phyloP scores from a whole-genome alignment of 64 coral and sea anemone genomes.

The Pachyseris speciosa region DNA sequence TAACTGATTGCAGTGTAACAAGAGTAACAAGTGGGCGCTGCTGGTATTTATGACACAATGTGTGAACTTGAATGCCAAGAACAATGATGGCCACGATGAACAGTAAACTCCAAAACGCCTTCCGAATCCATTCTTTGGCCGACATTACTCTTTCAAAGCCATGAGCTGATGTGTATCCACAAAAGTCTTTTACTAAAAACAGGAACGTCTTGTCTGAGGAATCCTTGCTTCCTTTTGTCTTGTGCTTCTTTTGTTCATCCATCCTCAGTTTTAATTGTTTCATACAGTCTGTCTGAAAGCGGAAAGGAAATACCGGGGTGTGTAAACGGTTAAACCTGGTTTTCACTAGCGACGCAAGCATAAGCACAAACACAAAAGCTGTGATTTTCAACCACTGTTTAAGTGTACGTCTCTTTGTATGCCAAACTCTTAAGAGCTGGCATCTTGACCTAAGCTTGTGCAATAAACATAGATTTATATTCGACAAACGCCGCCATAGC shows the following conservation, averaged over 20 bases:
- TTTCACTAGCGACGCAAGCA: too few relatives aligned
- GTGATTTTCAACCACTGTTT: too few relatives aligned
- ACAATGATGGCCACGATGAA: constrained; percentile 13
- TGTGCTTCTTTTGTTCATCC: not conserved
- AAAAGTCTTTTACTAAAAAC: constrained; percentile 5
- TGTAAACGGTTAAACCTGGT: too few relatives aligned
- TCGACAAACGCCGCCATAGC: too few relatives aligned
- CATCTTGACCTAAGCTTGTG: too few relatives aligned
- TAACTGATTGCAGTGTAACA: constrained; percentile 16
- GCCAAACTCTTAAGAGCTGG: too few relatives aligned
- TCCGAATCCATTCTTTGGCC: constrained; percentile 7
- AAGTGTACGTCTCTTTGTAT: too few relatives aligned
- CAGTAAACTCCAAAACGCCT: constrained; percentile 30
- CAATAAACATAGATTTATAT: too few relatives aligned
- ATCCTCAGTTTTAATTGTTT: not conserved
- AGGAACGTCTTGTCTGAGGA: not conserved
- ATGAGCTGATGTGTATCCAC: constrained; percentile 25
- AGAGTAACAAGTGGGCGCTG: not conserved
- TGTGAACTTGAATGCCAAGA: not conserved
- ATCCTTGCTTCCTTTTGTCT: not conserved
- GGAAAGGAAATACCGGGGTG: too few relatives aligned
- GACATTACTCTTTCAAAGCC: constrained; percentile 38
- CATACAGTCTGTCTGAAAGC: not conserved
- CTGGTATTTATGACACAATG: not conserved
- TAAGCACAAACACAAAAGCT: too few relatives aligned